Percentiles rank a stretch among this genome's conserved stretches.
Conservation (phyloP, 2,888 invertebrate species). For the Adelphocoris suturalis region DNA sequence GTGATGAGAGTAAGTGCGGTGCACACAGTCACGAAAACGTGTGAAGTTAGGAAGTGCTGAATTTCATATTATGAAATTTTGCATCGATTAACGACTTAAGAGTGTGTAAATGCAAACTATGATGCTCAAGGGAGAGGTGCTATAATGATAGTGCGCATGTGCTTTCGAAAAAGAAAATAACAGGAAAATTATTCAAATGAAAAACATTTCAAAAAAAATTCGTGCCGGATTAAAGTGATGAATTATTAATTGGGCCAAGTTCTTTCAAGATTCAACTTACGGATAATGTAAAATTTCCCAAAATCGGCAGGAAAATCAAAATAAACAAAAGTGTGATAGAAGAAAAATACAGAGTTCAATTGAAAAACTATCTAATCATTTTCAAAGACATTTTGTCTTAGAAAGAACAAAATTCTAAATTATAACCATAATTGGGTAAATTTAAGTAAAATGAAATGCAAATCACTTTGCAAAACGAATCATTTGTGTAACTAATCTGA, state of each 20-base stretch:
- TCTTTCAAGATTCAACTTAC: constrained; percentile 38
- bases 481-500: too few species aligned
- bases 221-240: constrained; percentile 30
- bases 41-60: background rate
- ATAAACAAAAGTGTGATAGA: constrained; percentile 21
- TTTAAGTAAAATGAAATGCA: too few species aligned
- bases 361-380: too few species aligned
- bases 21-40: constrained; percentile 8
- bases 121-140: background rate
- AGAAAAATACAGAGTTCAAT: background rate
- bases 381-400: too few species aligned
- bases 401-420: too few species aligned
- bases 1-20: background rate
- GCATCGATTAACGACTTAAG: background rate
- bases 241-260: background rate
- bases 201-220: background rate
- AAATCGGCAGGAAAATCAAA: constrained; percentile 19
- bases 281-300: constrained; percentile 1
- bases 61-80: background rate
- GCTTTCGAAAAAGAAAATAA: constrained; percentile 1
- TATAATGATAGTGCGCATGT: background rate
- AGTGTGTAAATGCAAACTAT: constrained; percentile 9
- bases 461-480: too few species aligned
- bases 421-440: too few species aligned
- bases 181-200: background rate